Conservation (phyloP, 2,797 vertebrate species). For the Pseudochirops corinnae region DNA sequence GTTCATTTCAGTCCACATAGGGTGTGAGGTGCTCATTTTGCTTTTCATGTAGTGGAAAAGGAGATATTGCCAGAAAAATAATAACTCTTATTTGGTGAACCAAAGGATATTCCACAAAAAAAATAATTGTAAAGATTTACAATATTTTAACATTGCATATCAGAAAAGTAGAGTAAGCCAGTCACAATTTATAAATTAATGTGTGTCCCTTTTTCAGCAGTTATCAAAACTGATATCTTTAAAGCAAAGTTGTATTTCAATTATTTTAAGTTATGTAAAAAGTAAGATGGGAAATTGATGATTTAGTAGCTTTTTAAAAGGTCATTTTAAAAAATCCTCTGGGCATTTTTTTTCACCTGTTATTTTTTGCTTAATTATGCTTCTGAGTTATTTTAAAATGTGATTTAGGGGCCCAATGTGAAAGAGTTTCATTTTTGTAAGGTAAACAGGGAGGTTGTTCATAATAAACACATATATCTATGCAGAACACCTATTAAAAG, state of each 20-base stretch:
- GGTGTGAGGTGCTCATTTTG: slow-evolving; percentile 62
- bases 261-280: slow-evolving; percentile 79
- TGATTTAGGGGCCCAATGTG: slow-evolving; percentile 81
- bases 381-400: slow-evolving; percentile 86
- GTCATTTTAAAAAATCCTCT: slow-evolving; percentile 71
- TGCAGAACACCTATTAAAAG: slow-evolving; percentile 83
- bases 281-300: slow-evolving; percentile 59
- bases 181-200: slow-evolving; percentile 83
- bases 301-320: slow-evolving; percentile 64
- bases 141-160: slow-evolving; percentile 90
- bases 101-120: slow-evolving; percentile 78
- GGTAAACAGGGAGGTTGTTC: slow-evolving; percentile 83
- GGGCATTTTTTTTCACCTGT: slow-evolving; percentile 84
- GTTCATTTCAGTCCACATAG: slow-evolving; percentile 17
- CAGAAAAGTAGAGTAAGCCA: slow-evolving; percentile 81
- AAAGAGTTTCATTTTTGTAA: slow-evolving; percentile 82
- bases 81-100: slow-evolving; percentile 80
- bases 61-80: slow-evolving; percentile 77
- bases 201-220: slow-evolving; percentile 75
- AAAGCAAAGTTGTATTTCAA: slow-evolving; percentile 68
- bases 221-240: slow-evolving; percentile 74
- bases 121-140: slow-evolving; percentile 87
- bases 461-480: slow-evolving; percentile 82
- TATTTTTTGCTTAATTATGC: slow-evolving; percentile 85
- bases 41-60: slow-evolving; percentile 73